phyloP scores from a whole-genome alignment of 2,113 vertebrate species.

The Leptobrachium leishanense region DNA sequence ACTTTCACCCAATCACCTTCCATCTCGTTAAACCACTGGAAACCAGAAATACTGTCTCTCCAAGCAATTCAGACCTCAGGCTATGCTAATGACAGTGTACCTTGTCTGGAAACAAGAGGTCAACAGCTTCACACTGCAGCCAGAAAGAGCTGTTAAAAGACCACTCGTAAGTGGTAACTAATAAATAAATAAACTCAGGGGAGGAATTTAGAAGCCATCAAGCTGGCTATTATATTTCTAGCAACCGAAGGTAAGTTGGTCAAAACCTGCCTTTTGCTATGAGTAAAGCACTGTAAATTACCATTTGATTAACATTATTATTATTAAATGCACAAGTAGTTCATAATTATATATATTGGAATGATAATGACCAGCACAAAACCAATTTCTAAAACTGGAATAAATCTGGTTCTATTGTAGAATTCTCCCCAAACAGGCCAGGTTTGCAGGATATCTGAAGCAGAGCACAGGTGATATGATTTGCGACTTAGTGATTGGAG shows the following conservation, averaged over 20 bases:
- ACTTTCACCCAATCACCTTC: neutral
- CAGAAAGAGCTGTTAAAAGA: conserved; percentile 53
- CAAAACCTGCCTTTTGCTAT: neutral
- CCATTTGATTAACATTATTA: too few relatives aligned
- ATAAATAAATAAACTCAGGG: conserved; percentile 21
- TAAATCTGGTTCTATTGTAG: too few relatives aligned
- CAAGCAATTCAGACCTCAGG: conserved; percentile 56
- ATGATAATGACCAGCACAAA: too few relatives aligned
- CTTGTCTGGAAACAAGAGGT: conserved; percentile 56
- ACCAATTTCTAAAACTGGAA: too few relatives aligned
- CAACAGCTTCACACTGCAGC: conserved; percentile 60
- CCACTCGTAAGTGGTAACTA: conserved; percentile 44
- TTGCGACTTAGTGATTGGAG: too few relatives aligned
- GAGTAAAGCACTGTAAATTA: too few relatives aligned
- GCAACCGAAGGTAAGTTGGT: neutral
- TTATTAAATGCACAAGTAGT: too few relatives aligned
- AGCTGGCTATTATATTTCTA: neutral
- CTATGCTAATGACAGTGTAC: conserved; percentile 51
- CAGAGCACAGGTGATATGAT: too few relatives aligned
- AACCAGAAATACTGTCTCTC: conserved; percentile 58
- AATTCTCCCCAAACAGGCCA: too few relatives aligned
- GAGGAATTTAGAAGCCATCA: neutral
- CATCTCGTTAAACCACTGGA: conserved; percentile 45
- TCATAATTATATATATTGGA: too few relatives aligned
- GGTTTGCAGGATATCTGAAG: too few relatives aligned